phyloP scores from a whole-genome alignment of 2,113 vertebrate genomes.

The Podarcis muralis region DNA sequence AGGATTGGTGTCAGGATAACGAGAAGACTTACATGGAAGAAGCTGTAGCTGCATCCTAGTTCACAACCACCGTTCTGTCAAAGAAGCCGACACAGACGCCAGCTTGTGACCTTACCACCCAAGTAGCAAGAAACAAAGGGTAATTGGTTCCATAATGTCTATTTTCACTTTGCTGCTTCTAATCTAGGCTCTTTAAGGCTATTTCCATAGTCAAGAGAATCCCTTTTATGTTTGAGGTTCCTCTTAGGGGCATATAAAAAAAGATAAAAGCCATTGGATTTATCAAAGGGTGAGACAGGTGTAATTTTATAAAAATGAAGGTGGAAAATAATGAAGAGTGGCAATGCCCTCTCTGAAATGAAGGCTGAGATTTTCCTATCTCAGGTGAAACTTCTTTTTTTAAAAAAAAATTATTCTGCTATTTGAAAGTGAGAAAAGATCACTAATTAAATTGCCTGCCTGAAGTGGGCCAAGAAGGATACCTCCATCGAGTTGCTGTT shows the following conservation, averaged over 20 bases:
- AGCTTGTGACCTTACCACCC: not conserved
- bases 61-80: not conserved
- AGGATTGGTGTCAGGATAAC: no score
- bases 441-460: not conserved
- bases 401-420: not conserved
- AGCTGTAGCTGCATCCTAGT: not conserved
- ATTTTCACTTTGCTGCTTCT: not conserved
- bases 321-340: slow-evolving; percentile 11
- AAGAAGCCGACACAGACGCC: not conserved
- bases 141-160: not conserved
- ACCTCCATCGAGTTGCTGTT: rapidly evolving
- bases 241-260: slow-evolving; percentile 15
- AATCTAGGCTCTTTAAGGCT: not conserved
- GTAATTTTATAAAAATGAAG: slow-evolving; percentile 7
- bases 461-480: not conserved
- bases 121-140: not conserved
- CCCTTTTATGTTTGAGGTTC: not conserved
- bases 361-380: not conserved
- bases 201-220: not conserved
- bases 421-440: not conserved
- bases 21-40: not conserved
- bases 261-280: slow-evolving; percentile 18
- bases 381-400: not conserved
- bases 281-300: slow-evolving; percentile 27
- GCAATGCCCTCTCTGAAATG: not conserved